These are phyloP conservation scores for Percopsis transmontana DNA, from an alignment of 2,113 vertebrate species.

Conservation along the genomic window DNA sequence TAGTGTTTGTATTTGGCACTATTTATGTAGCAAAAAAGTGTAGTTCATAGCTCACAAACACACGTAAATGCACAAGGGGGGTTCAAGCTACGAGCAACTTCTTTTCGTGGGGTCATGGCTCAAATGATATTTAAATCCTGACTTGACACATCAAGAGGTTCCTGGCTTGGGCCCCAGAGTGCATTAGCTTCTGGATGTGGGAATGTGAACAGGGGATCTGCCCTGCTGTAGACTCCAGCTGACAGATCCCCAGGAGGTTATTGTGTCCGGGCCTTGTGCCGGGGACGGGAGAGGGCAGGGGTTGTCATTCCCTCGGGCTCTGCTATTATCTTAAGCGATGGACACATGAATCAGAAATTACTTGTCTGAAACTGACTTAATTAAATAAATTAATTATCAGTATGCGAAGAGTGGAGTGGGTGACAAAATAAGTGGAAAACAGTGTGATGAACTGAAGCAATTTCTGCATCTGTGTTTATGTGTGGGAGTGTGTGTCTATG, in stretches of 20 bases:
- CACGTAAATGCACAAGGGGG: no score
- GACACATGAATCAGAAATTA: slow-evolving; percentile 42
- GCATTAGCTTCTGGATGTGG: slow-evolving; percentile 30
- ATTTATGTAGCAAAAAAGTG: no score
- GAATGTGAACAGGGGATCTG: slow-evolving; percentile 40
- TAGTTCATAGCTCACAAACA: no score
- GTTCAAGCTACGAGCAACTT: no score
- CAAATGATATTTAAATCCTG: slow-evolving; percentile 10
- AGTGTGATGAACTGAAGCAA: slow-evolving; percentile 29
- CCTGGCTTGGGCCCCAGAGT: neutral
- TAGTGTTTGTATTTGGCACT: no score
- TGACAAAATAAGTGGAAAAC: slow-evolving; percentile 16
- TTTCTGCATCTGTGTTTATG: slow-evolving; percentile 5
- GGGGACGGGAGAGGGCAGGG: neutral
- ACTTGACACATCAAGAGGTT: slow-evolving; percentile 37
- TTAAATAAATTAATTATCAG: neutral
- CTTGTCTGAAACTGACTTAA: slow-evolving; percentile 19
- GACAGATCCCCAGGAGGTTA: slow-evolving; percentile 46
- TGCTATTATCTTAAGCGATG: slow-evolving; percentile 45
- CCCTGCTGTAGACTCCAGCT: slow-evolving; percentile 41
- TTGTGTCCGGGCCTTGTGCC: slow-evolving; percentile 37
- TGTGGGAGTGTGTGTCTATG: neutral
- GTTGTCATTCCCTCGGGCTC: slow-evolving; percentile 31
- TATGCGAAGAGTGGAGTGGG: slow-evolving; percentile 16
- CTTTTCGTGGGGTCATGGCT: no score